Conservation (phyloP, 2,888 invertebrate species). For the Scaptomyza cyrtandrae region DNA sequence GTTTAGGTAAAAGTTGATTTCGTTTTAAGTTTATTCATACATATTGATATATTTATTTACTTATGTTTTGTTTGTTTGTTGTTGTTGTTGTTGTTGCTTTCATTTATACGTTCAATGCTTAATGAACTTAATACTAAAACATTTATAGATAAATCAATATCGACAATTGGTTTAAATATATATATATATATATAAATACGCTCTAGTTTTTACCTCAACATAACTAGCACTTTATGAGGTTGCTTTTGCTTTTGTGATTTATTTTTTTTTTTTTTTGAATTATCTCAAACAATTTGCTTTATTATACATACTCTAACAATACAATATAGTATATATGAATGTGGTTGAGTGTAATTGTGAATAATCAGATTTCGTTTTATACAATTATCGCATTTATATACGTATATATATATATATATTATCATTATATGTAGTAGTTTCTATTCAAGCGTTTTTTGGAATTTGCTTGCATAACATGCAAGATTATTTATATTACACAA, state of each 20-base stretch:
- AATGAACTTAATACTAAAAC: conserved; percentile 74
- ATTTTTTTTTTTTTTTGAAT: conserved; percentile 8
- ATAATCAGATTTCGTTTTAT: conserved; percentile 24
- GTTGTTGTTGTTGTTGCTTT: conserved; percentile 12
- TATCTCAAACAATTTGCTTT: conserved; percentile 37
- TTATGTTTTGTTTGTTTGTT: neutral
- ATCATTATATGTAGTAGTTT: conserved; percentile 1
- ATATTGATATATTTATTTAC: conserved; percentile 33
- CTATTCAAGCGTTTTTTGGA: conserved; percentile 2
- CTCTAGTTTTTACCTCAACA: conserved; percentile 40
- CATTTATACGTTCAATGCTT: conserved; percentile 27
- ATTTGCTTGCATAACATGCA: conserved; percentile 23
- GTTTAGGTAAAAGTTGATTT: conserved; percentile 50
- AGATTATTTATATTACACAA: conserved; percentile 22
- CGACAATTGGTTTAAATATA: conserved; percentile 73
- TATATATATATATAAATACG: conserved; percentile 58
- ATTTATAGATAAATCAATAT: conserved; percentile 78
- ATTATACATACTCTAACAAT: conserved; percentile 18
- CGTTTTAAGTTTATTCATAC: conserved; percentile 38
- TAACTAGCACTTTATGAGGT: conserved; percentile 35
- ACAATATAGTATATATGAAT: conserved; percentile 3
- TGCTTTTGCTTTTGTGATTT: conserved; percentile 8
- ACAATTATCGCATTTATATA: conserved; percentile 30
- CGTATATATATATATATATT: neutral
- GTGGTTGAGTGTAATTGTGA: neutral